Evolutionary conservation across 2,888 invertebrate genomes (phyloP).

Genomic region (Drosophila mercatorum): DNA sequence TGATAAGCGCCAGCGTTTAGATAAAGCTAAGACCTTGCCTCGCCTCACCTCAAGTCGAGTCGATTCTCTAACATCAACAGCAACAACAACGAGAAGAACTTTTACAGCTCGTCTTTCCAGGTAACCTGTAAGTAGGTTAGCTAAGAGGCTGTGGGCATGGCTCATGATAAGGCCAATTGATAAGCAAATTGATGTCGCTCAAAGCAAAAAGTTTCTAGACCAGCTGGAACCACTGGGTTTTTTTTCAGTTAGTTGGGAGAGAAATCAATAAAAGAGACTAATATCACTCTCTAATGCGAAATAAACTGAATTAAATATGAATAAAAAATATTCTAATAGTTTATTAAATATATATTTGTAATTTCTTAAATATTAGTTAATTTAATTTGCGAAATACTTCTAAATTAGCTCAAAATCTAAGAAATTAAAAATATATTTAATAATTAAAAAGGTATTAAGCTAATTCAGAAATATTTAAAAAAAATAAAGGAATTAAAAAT

Average conservation of each 20-base stretch:
- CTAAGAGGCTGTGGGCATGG: constrained; percentile 34
- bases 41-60: neutral
- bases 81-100: constrained; percentile 16
- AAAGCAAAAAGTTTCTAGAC: constrained; percentile 34
- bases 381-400: too few species aligned
- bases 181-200: constrained; percentile 51
- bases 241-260: neutral
- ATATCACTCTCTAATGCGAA: too few species aligned
- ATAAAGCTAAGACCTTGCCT: constrained; percentile 52
- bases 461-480: too few species aligned
- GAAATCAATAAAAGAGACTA: too few species aligned
- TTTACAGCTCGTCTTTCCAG: constrained; percentile 14
- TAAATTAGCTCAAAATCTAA: too few species aligned
- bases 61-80: constrained; percentile 34
- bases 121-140: constrained; percentile 51
- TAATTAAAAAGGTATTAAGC: too few species aligned
- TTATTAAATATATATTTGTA: too few species aligned
- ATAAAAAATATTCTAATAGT: too few species aligned
- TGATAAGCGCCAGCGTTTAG: constrained; percentile 78
- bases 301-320: too few species aligned
- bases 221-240: constrained; percentile 27
- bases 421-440: too few species aligned
- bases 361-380: too few species aligned
- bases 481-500: too few species aligned
- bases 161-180: constrained; percentile 44